Evolutionary conservation across 2,797 vertebrate species (phyloP).

Genomic region (Girardinus metallicus): DNA sequence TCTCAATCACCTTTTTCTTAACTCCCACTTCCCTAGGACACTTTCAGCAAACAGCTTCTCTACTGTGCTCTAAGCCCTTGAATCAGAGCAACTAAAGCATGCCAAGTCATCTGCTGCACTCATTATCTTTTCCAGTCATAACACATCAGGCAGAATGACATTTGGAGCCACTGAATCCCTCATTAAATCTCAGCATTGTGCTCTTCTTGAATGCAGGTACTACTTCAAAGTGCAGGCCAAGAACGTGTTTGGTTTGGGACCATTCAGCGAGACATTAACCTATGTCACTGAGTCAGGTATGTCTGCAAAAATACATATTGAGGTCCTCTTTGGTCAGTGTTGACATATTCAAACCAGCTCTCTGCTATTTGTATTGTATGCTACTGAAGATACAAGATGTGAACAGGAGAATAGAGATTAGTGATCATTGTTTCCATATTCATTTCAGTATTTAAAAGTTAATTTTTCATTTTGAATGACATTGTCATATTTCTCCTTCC

Average conservation of each 20-base stretch:
- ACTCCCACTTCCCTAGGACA: slow-evolving; percentile 9
- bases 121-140: slow-evolving; percentile 54
- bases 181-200: slow-evolving; percentile 27
- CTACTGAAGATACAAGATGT: slow-evolving; percentile 26
- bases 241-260: slow-evolving; percentile 94
- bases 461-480: slow-evolving; percentile 51
- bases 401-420: slow-evolving; percentile 12
- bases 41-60: slow-evolving; percentile 57
- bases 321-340: slow-evolving; percentile 11
- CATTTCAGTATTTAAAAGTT: slow-evolving; percentile 53
- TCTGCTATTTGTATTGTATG: not conserved
- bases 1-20: slow-evolving; percentile 13
- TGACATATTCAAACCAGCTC: slow-evolving; percentile 1
- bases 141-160: slow-evolving; percentile 35
- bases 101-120: slow-evolving; percentile 53
- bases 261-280: slow-evolving; percentile 90
- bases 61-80: slow-evolving; percentile 46
- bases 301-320: slow-evolving; percentile 38
- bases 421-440: slow-evolving; percentile 29
- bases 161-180: slow-evolving; percentile 27
- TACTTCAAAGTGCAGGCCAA: slow-evolving; percentile 98
- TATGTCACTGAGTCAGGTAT: slow-evolving; percentile 98
- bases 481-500: slow-evolving; percentile 59
- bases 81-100: slow-evolving; percentile 48
- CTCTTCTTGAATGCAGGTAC: slow-evolving; percentile 84